Base-by-base conservation (phyloP, 2,113 vertebrate species). In the Nasalis larvatus region DNA sequence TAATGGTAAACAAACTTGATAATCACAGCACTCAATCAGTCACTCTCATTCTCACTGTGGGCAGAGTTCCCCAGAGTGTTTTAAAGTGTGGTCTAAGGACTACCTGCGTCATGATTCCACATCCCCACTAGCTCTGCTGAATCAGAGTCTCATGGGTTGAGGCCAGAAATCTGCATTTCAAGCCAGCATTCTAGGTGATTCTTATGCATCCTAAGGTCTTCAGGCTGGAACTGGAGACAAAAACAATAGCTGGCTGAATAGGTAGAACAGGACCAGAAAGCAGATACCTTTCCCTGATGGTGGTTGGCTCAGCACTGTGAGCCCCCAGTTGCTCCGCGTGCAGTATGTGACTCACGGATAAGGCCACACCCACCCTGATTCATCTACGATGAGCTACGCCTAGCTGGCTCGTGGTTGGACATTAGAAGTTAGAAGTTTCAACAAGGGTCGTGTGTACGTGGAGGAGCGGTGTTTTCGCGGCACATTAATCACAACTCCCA, bases 401-500 rank as follows among this genome's bases (percentile, higher is more conserved):
- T 1, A 76, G 4, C 52, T 95, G 49, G 74, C 66, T 92, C 12
- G 35, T 56, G 20, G 16, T 25, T 96, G 80, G 85, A 47, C 83
- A 69, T 80, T 49, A 84, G 77, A 90, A 63, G 49, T 78, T 86
- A 84, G 81, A 90, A 63, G 49, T 78, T 86, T 71, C 90, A 89
- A 21, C 8, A 71, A 76, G 25, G 23, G 54, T 92, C 74, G 49
- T 30, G 18, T 73, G 42, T 25, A 77, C 13, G 17, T 6, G 47
- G 56, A 8, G 6, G 3, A 21, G 32, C 21, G 11, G 1, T 8
- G 20, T 16, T 47, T 81, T 97, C 91, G 87, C 5, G 17, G 54
- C 25, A 76, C 60, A 56, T 86, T n/a, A 84, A 30, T 87, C 42
- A 21, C 45, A 69, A 80, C 52, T 25, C 45, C 13, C 69, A 92